phyloP scores from a whole-genome alignment of 1,140 invertebrate species.

The Bilobella aurantiaca region DNA sequence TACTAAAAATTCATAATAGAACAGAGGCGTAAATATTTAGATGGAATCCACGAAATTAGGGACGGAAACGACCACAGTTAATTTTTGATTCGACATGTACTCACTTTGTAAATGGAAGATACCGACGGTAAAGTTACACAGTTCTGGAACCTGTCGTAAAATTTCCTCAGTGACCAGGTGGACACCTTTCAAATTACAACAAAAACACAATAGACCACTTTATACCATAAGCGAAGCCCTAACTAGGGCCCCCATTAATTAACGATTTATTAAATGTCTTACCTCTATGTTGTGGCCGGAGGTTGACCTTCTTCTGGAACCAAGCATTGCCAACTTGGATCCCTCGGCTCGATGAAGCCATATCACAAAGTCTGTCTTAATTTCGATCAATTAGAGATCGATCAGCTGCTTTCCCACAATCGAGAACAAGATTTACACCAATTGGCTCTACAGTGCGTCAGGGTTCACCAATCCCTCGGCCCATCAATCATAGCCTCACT shows the following conservation, averaged over 20 bases:
- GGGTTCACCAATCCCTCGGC: not conserved
- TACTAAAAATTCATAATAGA: conserved; percentile 51
- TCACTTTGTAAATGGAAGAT: conserved; percentile 92
- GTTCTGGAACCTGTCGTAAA: conserved; percentile 68
- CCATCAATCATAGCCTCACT: not conserved
- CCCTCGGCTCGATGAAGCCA: conserved; percentile 73
- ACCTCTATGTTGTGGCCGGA: conserved; percentile 84
- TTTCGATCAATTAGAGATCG: not conserved
- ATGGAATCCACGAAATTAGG: not conserved
- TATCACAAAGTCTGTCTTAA: conserved; percentile 38
- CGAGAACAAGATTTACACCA: not conserved
- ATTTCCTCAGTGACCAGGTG: conserved; percentile 93
- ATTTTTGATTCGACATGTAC: conserved; percentile 39
- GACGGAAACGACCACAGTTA: not conserved
- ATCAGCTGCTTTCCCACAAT: not conserved
- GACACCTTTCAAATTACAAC: too few species aligned
- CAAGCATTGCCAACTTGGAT: conserved; percentile 82
- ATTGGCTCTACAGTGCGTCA: not conserved
- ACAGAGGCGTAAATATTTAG: not conserved
- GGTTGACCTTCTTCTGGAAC: conserved; percentile 92
- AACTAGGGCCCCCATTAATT: too few species aligned
- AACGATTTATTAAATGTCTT: too few species aligned
- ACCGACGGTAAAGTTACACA: conserved; percentile 83
- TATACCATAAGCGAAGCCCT: too few species aligned
- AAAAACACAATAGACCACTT: too few species aligned